These are phyloP conservation scores for Rhynchonema sp. DNA, from an alignment of 2,888 invertebrate genomes.

Conservation along the genomic window DNA sequence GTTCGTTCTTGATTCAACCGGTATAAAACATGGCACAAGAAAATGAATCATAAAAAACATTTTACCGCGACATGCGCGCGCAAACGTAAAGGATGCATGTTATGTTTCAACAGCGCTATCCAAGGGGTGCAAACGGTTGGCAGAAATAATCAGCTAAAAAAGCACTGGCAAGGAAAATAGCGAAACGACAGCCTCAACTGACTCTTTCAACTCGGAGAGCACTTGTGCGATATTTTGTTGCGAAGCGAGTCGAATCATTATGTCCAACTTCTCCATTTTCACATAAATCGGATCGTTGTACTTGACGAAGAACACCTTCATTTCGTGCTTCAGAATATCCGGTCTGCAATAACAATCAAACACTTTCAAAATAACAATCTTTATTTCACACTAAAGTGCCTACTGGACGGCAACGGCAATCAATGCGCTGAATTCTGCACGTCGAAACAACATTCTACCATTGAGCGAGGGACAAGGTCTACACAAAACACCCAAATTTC, in stretches of 20 bases:
- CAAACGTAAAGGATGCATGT: no score
- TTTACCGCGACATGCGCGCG: no score
- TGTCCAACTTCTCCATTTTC: conserved; percentile 91
- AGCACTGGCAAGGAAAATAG: no score
- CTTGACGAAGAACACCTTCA: conserved; percentile 99
- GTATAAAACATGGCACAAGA: no score
- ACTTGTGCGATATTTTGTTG: conserved; percentile 96
- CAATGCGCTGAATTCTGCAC: background rate
- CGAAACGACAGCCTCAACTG: conserved; percentile 7
- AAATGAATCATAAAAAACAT: no score
- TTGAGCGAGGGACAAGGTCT: no score
- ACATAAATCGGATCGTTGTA: conserved; percentile 99
- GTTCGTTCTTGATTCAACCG: no score
- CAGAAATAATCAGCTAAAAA: no score
- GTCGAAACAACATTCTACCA: background rate
- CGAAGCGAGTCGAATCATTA: conserved; percentile 94
- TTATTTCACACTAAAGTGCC: background rate
- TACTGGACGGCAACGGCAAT: no score
- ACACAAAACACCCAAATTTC: no score
- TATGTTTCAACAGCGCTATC: no score
- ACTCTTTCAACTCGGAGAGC: conserved; percentile 84
- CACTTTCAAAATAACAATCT: background rate
- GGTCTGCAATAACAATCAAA: conserved; percentile 51
- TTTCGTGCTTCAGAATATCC: conserved; percentile 94
- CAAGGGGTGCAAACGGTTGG: no score